These are phyloP conservation scores for Apeira syringaria DNA, from an alignment of 2,888 invertebrate species.

Conservation along the genomic window DNA sequence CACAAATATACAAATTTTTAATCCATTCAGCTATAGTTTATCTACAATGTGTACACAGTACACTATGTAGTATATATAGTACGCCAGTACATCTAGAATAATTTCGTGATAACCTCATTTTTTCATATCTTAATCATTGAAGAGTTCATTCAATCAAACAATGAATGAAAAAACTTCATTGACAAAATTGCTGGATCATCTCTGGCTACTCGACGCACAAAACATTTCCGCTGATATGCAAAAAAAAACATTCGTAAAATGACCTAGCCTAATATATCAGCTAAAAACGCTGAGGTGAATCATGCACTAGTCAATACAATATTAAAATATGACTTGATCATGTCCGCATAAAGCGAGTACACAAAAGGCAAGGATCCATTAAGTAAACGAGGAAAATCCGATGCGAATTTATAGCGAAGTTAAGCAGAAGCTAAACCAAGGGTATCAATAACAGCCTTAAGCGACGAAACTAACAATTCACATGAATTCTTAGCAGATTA, in stretches of 20 bases:
- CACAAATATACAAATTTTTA: too few relatives aligned
- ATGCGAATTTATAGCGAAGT: not conserved
- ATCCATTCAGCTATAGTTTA: too few relatives aligned
- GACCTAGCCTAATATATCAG: slow-evolving; percentile 21
- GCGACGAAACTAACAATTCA: slow-evolving; percentile 8
- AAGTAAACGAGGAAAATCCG: slow-evolving; percentile 20
- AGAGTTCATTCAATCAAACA: slow-evolving; percentile 9
- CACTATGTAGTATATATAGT: too few relatives aligned
- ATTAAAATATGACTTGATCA: not conserved
- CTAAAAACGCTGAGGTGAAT: slow-evolving; percentile 1
- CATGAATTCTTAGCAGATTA: slow-evolving; percentile 4
- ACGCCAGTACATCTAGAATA: too few relatives aligned
- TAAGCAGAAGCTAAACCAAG: slow-evolving; percentile 1
- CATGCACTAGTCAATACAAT: not conserved
- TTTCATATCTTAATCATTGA: too few relatives aligned
- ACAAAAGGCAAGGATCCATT: slow-evolving; percentile 11
- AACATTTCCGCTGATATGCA: slow-evolving; percentile 1
- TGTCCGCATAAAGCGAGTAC: slow-evolving; percentile 5
- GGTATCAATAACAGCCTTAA: slow-evolving; percentile 5
- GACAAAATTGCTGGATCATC: slow-evolving; percentile 7
- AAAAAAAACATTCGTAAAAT: slow-evolving; percentile 6
- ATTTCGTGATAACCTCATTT: too few relatives aligned
- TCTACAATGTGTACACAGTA: too few relatives aligned
- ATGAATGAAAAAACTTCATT: slow-evolving; percentile 6
- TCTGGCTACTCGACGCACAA: slow-evolving; percentile 2